Percentiles rank a stretch among this genome's conserved stretches.
phyloP scores from a whole-genome alignment of 2,888 invertebrate genomes.

The Acanthoscelides obtectus region DNA sequence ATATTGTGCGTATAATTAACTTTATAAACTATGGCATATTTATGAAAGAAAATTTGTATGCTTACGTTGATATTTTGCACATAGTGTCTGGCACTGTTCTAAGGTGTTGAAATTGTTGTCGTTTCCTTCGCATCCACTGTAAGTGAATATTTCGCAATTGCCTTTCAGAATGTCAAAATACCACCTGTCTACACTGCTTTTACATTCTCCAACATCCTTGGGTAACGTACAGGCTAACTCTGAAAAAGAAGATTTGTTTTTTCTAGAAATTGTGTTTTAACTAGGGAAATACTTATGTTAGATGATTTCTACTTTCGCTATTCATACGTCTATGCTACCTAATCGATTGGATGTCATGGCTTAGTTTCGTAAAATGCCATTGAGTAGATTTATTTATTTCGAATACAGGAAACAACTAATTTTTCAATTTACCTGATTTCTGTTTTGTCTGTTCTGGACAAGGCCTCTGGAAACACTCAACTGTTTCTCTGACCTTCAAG shows the following conservation, averaged over 20 bases:
- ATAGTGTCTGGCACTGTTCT: slow-evolving; percentile 64
- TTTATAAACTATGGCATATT: too few species aligned
- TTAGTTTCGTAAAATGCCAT: too few species aligned
- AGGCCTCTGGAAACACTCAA: slow-evolving; percentile 43
- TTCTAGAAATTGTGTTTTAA: too few species aligned
- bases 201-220: slow-evolving; percentile 69
- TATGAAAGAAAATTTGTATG: too few species aligned
- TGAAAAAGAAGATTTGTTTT: slow-evolving; percentile 13
- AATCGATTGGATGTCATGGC: too few species aligned
- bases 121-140: slow-evolving; percentile 86
- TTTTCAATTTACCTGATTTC: slow-evolving; percentile 14
- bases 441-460: slow-evolving; percentile 26
- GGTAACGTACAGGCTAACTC: slow-evolving; percentile 60
- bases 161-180: slow-evolving; percentile 70
- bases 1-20: too few species aligned
- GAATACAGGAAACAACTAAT: too few species aligned
- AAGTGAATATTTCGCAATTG: slow-evolving; percentile 78
- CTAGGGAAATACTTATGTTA: too few species aligned
- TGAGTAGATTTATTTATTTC: background rate
- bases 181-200: slow-evolving; percentile 75
- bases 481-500: slow-evolving; percentile 50
- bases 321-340: too few species aligned
- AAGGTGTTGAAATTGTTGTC: slow-evolving; percentile 78
- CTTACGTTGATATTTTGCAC: slow-evolving; percentile 51
- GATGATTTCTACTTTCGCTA: too few species aligned